Base-by-base conservation (phyloP, 2,113 vertebrate genomes). In the Amphilophus citrinellus region DNA sequence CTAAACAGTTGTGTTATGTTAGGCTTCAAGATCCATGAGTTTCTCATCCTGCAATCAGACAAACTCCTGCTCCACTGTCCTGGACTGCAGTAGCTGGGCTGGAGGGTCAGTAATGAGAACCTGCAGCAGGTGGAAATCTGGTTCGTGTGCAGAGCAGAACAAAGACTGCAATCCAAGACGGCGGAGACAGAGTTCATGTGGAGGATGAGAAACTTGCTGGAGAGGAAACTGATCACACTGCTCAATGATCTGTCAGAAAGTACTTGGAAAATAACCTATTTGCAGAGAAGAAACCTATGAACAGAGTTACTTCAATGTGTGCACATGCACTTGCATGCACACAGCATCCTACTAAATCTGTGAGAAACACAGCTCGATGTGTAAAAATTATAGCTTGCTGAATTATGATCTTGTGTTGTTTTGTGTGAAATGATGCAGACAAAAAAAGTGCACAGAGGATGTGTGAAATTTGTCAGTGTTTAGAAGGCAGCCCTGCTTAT, bases 61-160 rank as follows among this genome's bases (percentile, higher is more conserved):
- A 27, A 13, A 47, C 61, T 27, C 0, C 63, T 42, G 63, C 63
- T 17, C 22, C 63, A 68, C 39, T 17, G 39, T 44, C 42, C 14
- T 30, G 30, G 18, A 58, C 35, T 35, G 35, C 35, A 58, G 4
- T 4, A 68, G 22, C 8, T 4, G 20, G 22, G 2, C 65, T 30
- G 9, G 22, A 71, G 65, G 65, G 65, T 68, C 42, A 50, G 42
- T 17, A 50, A 17, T 30, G 44, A 71, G 65, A 71, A 30, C 66
- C 66, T 71, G 66, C 22, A 71, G 65, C 65, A 50, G 15, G 42
- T 71, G 65, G 9, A 71, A 18, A 71, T 71, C 65, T 50, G 42
- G 65, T 71, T 71, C 20, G 17, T 18, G 63, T 14, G 6, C 63
- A 44, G 11, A 44, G 42, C 42, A 44, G 42, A 13, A 66, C 14